Conservation (phyloP, 2,888 invertebrate genomes). For the Tenthredo livida region DNA sequence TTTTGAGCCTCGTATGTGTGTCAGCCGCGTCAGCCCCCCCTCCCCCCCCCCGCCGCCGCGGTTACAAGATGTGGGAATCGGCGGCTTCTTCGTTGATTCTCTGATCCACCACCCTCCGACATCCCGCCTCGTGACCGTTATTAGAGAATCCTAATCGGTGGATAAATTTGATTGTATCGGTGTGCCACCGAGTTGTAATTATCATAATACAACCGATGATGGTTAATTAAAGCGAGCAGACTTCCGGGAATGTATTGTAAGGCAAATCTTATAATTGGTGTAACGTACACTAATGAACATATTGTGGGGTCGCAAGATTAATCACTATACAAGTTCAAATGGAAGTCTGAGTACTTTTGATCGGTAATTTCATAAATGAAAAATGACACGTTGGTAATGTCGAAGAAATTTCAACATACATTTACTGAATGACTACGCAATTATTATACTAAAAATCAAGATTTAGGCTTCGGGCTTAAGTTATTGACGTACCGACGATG, state of each 20-base stretch:
- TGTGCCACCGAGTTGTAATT: background rate
- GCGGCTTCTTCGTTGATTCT: slow-evolving; percentile 4
- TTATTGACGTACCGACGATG: background rate
- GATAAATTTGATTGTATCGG: background rate
- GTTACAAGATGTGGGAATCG: slow-evolving; percentile 14
- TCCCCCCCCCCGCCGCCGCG: background rate
- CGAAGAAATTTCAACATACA: background rate
- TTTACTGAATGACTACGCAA: background rate
- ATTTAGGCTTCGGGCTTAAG: background rate
- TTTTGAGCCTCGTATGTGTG: slow-evolving; percentile 51
- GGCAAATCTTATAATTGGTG: background rate
- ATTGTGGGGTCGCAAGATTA: background rate
- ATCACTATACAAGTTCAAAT: background rate
- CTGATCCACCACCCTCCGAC: background rate
- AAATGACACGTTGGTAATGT: background rate
- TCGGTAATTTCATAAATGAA: background rate
- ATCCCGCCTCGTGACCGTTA: slow-evolving; percentile 37
- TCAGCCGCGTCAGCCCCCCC: slow-evolving; percentile 40
- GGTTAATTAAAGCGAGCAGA: slow-evolving; percentile 16
- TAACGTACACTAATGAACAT: background rate
- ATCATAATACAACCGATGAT: background rate
- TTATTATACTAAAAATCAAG: background rate
- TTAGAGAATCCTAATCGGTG: slow-evolving; percentile 5
- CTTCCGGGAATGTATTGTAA: background rate
- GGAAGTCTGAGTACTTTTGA: background rate